Evolutionary conservation across 2,888 invertebrate species (phyloP), one percentile per base, ranked within the genome.

Genomic region (Lordiphosa andalusiaca): DNA sequence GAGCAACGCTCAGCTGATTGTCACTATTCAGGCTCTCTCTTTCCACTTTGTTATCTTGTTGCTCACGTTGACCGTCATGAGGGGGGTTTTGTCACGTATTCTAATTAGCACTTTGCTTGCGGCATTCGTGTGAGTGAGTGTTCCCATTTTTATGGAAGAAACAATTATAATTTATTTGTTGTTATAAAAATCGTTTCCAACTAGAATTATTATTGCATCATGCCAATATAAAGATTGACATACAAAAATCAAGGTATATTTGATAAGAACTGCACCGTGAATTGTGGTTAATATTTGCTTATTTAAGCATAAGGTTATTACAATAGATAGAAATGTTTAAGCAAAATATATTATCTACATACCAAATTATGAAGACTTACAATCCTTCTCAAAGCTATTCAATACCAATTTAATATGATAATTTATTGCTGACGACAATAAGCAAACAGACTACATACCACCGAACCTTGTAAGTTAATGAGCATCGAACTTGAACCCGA

Each of bases 1-100:
- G 30, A 46, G 55, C 7, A 10, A 23, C 37, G 47, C 35, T 58
- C 60, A 73, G 65, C 61, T 63, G 51, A 73, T 60, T 58, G 40
- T 10, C 30, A 10, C 30, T 9, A 9, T 30, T 30, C 25, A 46
- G 23, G 2, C 39, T 47, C 54, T 47, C 21, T n/a, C 30, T 39
- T 44, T 33, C 53, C 35, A 21, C 47, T 21, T 47, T 37, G 35
- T 53, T 54, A 52, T 71, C 57, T 44, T 3, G 23, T 48, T 12
- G 35, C 39, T 33, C 42, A 35, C 52, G 53, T 41, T 25, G 42
- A 35, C 46, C 35, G 30, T 10, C 3, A 3, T 10, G 30, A 9
- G 7, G 10, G 25, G 38, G 42, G 36, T 47, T 21, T 54, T 44
- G 19, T 33, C 23, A 19, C 46, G 40, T 46, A 54, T 62, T 53